Percentiles rank a stretch among this genome's conserved stretches.
phyloP scores from a whole-genome alignment of 1,140 invertebrate species.

The Leucophenga varia region DNA sequence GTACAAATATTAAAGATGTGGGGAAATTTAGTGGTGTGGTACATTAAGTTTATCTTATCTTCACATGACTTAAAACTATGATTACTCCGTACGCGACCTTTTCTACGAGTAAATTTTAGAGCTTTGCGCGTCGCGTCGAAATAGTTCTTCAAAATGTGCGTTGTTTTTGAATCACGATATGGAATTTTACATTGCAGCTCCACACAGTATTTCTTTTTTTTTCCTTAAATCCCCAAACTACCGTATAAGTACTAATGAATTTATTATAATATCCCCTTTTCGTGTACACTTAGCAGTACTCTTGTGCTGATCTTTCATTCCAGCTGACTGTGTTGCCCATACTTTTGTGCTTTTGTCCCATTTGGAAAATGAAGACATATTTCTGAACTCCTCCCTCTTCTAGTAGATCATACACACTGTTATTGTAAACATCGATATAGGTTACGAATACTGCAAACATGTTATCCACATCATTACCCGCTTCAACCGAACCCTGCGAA shows the following conservation, averaged over 20 bases:
- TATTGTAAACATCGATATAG: slow-evolving; percentile 96
- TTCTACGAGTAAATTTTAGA: slow-evolving; percentile 29
- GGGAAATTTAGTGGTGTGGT: no score
- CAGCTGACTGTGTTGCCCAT: slow-evolving; percentile 85
- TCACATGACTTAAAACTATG: slow-evolving; percentile 10
- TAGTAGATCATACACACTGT: slow-evolving; percentile 90
- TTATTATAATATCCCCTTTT: slow-evolving; percentile 89
- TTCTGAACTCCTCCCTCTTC: slow-evolving; percentile 57
- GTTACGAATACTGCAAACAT: slow-evolving; percentile 88
- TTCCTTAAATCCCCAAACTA: slow-evolving; percentile 87
- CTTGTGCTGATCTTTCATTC: slow-evolving; percentile 86
- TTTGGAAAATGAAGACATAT: slow-evolving; percentile 55
- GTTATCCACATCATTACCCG: slow-evolving; percentile 72
- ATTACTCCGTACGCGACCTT: slow-evolving; percentile 40
- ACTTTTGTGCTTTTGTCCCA: slow-evolving; percentile 74
- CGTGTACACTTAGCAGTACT: slow-evolving; percentile 83
- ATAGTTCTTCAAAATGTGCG: slow-evolving; percentile 95
- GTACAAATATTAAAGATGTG: no score
- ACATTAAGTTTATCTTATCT: neutral
- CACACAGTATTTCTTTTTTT: slow-evolving; percentile 69
- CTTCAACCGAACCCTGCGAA: slow-evolving; percentile 58
- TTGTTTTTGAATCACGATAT: slow-evolving; percentile 90
- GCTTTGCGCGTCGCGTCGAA: slow-evolving; percentile 70
- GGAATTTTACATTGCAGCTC: slow-evolving; percentile 63
- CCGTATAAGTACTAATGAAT: slow-evolving; percentile 80